A percentile compares a stretch with the other conserved stretches of the same genome.
Evolutionary conservation across 2,797 vertebrate species (phyloP).

Genomic region (Myioborus miniatus): DNA sequence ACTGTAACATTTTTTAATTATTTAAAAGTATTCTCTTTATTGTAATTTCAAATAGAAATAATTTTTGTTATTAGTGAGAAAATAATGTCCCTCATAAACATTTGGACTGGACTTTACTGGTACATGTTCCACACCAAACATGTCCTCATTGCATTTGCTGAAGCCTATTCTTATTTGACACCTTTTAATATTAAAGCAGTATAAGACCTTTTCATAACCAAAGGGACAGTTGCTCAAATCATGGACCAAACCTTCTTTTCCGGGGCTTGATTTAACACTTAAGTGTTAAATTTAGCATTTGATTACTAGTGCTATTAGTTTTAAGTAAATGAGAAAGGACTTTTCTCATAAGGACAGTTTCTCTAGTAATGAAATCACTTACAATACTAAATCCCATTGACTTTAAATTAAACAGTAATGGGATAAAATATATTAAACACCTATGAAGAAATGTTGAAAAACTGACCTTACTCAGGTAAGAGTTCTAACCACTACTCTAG

Average conservation of each 20-base stretch:
- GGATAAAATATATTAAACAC: not conserved
- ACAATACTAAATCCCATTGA: not conserved
- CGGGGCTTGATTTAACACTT: not conserved
- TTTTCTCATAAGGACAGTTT: conserved; percentile 12
- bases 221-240: not conserved
- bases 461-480: not conserved
- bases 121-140: fast-evolving
- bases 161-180: not conserved
- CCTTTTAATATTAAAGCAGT: not conserved
- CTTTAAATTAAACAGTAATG: conserved; percentile 12
- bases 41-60: not conserved
- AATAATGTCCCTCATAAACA: not conserved
- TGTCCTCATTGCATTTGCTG: not conserved
- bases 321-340: not conserved
- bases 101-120: not conserved
- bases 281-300: not conserved
- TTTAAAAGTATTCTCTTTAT: not conserved
- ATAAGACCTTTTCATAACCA: not conserved
- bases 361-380: not conserved
- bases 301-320: not conserved
- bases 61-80: not conserved
- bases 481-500: not conserved
- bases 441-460: not conserved
- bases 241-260: not conserved
- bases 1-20: not conserved